Base-by-base conservation (phyloP, 1,140 invertebrate species). In the Catajapyx aquilonaris region DNA sequence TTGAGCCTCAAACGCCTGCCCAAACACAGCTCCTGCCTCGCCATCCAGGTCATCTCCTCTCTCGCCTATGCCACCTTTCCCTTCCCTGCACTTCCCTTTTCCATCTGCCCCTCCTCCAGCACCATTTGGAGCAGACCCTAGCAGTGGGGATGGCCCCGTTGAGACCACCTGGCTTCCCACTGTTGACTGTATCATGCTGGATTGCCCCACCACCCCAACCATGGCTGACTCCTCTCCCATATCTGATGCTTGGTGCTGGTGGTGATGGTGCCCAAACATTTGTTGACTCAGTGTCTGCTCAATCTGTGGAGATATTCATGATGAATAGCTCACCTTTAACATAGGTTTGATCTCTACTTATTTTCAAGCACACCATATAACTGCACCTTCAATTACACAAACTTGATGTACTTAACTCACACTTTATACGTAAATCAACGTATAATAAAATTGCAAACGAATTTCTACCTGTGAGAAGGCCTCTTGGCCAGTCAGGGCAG, bases 231-330 rank as follows among this genome's bases (percentile, higher is more conserved):
- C 18, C 18, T 31, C 30, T 7, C 18, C 13, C 30, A 17, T 7
- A 31, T 31, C 18, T 7, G 18, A 7, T 7, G 17, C 20, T 28
- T 15, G 36, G 32, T 35, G 18, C 20, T 25, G 23, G 36, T 32
- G 2, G 37, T 11, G 4, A n/a, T n/a, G n/a, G n/a, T n/a, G n/a
- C n/a, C 50, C 53, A 34, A 55, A 56, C 10, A 61, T 40, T 35
- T 60, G 59, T 34, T 56, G 55, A 43, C 59, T 60, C 11, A 61
- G 40, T 1, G 57, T 56, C 20, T 60, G 56, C 38, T 61, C 57
- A 15, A 61, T 54, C 30, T 59, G 54, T 30, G 49, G 44, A 16
- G 40, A 39, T 28, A 30, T 23, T 22, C 19, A 25, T 39, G 7
- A 33, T 20, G 20, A 31, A 39, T 42, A 10, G 35, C 39, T 41